Conservation (phyloP, 92 coral and sea anemone species). For the Umimayanthus kanabou region DNA sequence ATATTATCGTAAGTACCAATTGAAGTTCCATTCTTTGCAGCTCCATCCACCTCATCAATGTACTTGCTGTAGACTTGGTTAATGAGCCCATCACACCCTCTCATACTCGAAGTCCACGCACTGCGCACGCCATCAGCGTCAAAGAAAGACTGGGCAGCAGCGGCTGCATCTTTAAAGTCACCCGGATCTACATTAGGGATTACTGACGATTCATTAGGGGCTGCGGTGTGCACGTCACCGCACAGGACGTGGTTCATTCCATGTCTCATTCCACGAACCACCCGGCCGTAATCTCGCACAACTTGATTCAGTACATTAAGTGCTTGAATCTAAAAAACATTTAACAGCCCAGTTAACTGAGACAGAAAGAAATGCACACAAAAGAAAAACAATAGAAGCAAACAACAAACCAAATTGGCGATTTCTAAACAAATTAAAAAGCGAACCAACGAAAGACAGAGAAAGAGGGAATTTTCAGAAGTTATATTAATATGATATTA, state of each 20-base stretch:
- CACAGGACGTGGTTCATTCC: constrained; percentile 26
- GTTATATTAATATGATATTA: too few species aligned
- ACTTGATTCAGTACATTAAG: background rate
- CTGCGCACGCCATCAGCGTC: background rate
- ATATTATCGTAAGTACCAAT: constrained; percentile 2
- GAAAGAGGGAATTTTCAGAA: too few species aligned
- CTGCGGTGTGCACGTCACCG: constrained; percentile 14
- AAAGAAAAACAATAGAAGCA: background rate
- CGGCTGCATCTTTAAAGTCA: background rate
- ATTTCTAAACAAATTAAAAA: too few species aligned
- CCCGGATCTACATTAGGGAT: background rate
- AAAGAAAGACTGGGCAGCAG: background rate
- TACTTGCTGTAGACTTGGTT: constrained; percentile 2
- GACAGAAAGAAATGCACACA: background rate
- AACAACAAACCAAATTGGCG: too few species aligned
- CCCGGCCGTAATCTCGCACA: constrained; percentile 17
- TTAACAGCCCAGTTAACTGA: background rate
- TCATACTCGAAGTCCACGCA: background rate
- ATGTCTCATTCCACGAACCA: constrained; percentile 22
- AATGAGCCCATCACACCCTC: background rate
- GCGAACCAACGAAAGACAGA: too few species aligned
- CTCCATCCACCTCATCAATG: constrained; percentile 3
- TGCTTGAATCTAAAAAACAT: background rate
- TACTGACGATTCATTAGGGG: constrained; percentile 1
- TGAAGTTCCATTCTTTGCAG: constrained; percentile 4